Evolutionary conservation across 2,888 invertebrate genomes (phyloP).

Genomic region (Hemithea aestivaria): DNA sequence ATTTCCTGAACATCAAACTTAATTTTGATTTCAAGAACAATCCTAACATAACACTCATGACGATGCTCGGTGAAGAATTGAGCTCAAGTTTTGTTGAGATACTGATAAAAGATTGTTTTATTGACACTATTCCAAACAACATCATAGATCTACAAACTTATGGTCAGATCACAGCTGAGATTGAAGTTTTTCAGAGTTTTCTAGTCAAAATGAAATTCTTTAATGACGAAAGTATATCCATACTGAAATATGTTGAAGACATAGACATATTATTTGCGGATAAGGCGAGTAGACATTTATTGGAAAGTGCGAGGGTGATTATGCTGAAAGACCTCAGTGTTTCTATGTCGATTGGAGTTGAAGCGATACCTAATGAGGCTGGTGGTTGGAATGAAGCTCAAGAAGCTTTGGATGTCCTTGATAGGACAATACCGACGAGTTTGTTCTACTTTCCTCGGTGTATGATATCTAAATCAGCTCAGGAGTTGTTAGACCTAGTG

Average conservation of each 20-base stretch:
- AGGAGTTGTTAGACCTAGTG: constrained; percentile 82
- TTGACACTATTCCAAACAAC: constrained; percentile 87
- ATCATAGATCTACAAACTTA: constrained; percentile 85
- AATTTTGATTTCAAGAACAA: constrained; percentile 45
- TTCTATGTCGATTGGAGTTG: constrained; percentile 79
- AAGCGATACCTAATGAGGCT: constrained; percentile 48
- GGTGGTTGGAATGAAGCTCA: constrained; percentile 30
- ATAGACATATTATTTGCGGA: constrained; percentile 87
- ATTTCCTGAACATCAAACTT: constrained; percentile 78
- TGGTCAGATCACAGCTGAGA: constrained; percentile 80
- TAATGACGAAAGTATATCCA: constrained; percentile 68
- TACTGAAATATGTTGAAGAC: constrained; percentile 85
- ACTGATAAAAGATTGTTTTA: constrained; percentile 86
- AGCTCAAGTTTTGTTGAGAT: constrained; percentile 80
- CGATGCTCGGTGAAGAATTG: constrained; percentile 76
- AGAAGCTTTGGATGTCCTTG: constrained; percentile 61
- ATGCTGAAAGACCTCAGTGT: constrained; percentile 91
- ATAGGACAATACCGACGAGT: constrained; percentile 63
- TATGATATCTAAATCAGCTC: constrained; percentile 80
- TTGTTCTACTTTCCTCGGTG: constrained; percentile 75
- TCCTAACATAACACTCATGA: constrained; percentile 65
- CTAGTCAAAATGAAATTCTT: constrained; percentile 81
- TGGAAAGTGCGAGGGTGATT: constrained; percentile 83
- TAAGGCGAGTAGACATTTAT: constrained; percentile 85
- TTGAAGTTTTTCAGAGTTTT: constrained; percentile 82